Percentiles rank a stretch among this genome's conserved stretches.
Evolutionary conservation across 2,888 invertebrate genomes (phyloP).

Genomic region (Aphrophora alni): DNA sequence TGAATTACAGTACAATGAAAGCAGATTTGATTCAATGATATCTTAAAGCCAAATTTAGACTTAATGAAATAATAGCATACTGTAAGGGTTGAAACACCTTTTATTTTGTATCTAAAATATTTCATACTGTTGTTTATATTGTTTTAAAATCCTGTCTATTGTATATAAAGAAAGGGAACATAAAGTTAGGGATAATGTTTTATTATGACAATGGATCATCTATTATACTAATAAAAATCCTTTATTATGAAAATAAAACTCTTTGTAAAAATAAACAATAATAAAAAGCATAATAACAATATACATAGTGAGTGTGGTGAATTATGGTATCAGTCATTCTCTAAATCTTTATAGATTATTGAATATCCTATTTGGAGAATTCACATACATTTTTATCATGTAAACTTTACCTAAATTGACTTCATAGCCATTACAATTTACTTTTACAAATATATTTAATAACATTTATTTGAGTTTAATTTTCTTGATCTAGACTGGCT

Average conservation of each 20-base stretch:
- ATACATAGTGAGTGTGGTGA: slow-evolving; percentile 37
- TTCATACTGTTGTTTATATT: background rate
- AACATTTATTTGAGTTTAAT: slow-evolving; percentile 25
- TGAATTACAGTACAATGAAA: too few relatives aligned
- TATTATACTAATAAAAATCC: background rate
- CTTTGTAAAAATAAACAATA: background rate
- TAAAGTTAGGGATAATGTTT: background rate
- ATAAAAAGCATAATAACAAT: slow-evolving; percentile 1
- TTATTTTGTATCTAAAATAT: background rate
- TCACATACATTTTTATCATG: slow-evolving; percentile 27
- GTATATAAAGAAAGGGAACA: background rate
- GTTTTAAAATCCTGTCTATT: background rate
- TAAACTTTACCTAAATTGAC: slow-evolving; percentile 30
- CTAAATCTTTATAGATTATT: slow-evolving; percentile 16
- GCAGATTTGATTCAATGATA: too few relatives aligned
- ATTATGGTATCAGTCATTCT: slow-evolving; percentile 49
- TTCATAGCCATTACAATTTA: slow-evolving; percentile 32
- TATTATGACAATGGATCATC: background rate
- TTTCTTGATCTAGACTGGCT: slow-evolving; percentile 23
- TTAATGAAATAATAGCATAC: background rate
- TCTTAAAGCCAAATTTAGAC: too few relatives aligned
- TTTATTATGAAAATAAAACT: background rate
- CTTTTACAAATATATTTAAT: slow-evolving; percentile 31
- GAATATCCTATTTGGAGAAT: background rate
- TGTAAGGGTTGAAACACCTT: slow-evolving; percentile 1